Base-by-base conservation (phyloP, 2,888 invertebrate genomes). In the Ernsta delagoae region DNA sequence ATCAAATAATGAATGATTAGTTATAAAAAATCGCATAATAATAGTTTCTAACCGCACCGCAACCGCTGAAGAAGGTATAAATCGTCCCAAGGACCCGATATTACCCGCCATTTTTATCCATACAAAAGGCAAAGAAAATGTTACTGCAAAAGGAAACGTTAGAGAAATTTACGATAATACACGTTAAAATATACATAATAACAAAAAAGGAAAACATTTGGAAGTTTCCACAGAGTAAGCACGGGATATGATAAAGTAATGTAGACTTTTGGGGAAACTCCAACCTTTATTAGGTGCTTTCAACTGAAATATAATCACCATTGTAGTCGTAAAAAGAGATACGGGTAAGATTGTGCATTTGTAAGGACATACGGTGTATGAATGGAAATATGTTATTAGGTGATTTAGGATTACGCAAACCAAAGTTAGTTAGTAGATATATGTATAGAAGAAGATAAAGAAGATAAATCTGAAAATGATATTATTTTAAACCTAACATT, bases 131-230 rank as follows among this genome's bases (percentile, higher is more conserved):
- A 78, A 78, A 79, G 78, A 75, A 77, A 74, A 76, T 72, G 76
- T 74, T 75, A 78, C 77, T 75, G 77, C 75, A 77, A 80, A 78
- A 83, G 82, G 81, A 83, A 83, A 78, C 81, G 80, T 83, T 85
- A 79, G 77, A 75, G 75, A 80, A 86, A 83, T 85, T 87, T 85
- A 87, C 79, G 83, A 80, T 80, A 81, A 83, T 80, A 79, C 79
- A 77, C 78, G 76, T 82, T 82, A 80, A 82, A 81, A 83, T 82
- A 82, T 80, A 81, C 79, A 80, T 78, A 84, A 76, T 81, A 83
- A 83, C 74, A 75, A 77, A 75, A 78, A 77, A 77, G 80, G 77
- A 75, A 74, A 74, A 70, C 74, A 75, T 75, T 75, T 70, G 59
- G 64, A 76, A 74, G 73, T 75, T 75, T 76, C 68, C 53, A 68